Conservation (phyloP, 2,888 invertebrate species). For the Arrhopalites spinosus region DNA sequence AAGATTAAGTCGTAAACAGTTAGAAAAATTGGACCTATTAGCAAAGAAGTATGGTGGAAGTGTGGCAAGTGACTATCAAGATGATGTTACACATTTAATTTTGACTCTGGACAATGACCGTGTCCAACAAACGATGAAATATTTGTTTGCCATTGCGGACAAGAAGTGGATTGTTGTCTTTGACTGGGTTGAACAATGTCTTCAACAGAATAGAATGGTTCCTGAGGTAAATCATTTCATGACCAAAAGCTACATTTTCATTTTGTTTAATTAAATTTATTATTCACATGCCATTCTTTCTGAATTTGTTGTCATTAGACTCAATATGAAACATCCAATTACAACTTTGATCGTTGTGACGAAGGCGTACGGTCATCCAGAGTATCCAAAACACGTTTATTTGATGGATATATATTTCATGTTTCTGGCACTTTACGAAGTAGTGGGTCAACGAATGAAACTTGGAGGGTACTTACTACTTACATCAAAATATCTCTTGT, state of each 20-base stretch:
- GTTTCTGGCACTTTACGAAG: constrained; percentile 42
- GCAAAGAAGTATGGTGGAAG: constrained; percentile 43
- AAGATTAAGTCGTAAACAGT: constrained; percentile 39
- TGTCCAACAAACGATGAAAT: constrained; percentile 54
- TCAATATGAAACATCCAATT: constrained; percentile 46
- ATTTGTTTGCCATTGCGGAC: constrained; percentile 52
- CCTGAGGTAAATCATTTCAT: constrained; percentile 41
- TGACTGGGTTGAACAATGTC: constrained; percentile 52
- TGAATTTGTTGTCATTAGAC: no score
- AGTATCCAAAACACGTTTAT: constrained; percentile 34
- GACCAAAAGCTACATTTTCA: neutral
- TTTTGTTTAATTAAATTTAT: neutral
- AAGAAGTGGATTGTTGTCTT: constrained; percentile 54
- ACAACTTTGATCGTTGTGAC: constrained; percentile 45
- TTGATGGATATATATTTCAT: constrained; percentile 46
- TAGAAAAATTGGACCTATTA: constrained; percentile 36
- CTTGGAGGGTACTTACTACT: constrained; percentile 44
- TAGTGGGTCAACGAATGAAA: constrained; percentile 43
- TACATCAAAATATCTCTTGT: no score
- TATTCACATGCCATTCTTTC: neutral
- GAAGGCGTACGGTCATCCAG: constrained; percentile 44
- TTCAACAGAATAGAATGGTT: constrained; percentile 40
- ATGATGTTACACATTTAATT: constrained; percentile 51
- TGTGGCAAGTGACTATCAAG: constrained; percentile 38
- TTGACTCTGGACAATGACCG: constrained; percentile 42